Evolutionary conservation across 2,888 invertebrate genomes (phyloP), one percentile per base, ranked within the genome.

Genomic region (Girardia tigrina): DNA sequence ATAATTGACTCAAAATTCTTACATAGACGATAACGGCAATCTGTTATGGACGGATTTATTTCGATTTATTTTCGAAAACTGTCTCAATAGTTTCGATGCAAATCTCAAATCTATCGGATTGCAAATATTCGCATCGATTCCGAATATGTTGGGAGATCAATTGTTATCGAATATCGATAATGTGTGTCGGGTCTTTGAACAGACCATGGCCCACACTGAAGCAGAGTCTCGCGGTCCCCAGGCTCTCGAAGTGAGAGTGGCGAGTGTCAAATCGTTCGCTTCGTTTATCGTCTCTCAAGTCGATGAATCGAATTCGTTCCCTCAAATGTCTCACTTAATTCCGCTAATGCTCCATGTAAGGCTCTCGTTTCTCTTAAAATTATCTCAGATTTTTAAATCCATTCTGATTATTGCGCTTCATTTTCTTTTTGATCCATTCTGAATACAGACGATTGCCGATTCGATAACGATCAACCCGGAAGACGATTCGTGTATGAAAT

Each of bases 401-500:
- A 26, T 26, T 23, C 6, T 70, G 8, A 23, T 70, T 6, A 70
- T 26, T 70, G 8, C 26, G 20, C 8, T 6, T 26, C 6, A 23
- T 8, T 70, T 70, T n/a, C n/a, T 6, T 8, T 26, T 20, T 12
- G n/a, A 8, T 26, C 26, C 27, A 26, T 12, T 36, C 36, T 36
- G 36, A 36, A 12, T 27, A 8, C 72, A 72, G 73, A n/a, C 73
- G 16, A 72, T 26, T 4, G 73, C 73, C 16, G 73, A 27, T 36
- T 29, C 29, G 2, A 72, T 72, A 29, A 28, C 28, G 23, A 36
- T 20, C 29, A 36, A 72, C 36, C 29, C 73, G 4, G 73, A 72
- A 20, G 73, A 72, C 23, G 73, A 72, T 29, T 42, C 74, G 4
- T 42, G 36, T 26, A 23, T 74, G 20, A 74, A 74, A 28, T 20